A percentile compares a stretch with the other conserved stretches of the same genome.
phyloP scores from a whole-genome alignment of 2,888 invertebrate species.

The Unio pictorum region DNA sequence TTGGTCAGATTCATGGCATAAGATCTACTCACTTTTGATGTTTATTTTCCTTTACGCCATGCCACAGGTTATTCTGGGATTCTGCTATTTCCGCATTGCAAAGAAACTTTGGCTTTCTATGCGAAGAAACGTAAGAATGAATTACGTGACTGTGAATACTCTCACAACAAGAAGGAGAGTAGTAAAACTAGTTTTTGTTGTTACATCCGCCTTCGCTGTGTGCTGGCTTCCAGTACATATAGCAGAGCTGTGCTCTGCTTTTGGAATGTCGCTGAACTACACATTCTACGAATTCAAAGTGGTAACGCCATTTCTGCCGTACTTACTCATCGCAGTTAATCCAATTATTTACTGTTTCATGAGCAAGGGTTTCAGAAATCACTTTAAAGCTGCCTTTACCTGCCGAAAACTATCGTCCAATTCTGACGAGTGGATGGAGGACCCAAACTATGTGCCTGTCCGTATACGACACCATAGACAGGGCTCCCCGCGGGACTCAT shows the following conservation, averaged over 20 bases:
- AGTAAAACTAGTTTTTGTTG: slow-evolving; percentile 27
- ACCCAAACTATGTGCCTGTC: too few species aligned
- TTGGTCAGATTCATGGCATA: slow-evolving; percentile 18
- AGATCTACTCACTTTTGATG: slow-evolving; percentile 18
- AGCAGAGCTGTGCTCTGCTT: slow-evolving; percentile 21
- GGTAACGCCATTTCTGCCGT: slow-evolving; percentile 30
- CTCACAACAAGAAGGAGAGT: slow-evolving; percentile 21
- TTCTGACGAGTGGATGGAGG: too few species aligned
- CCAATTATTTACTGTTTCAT: slow-evolving; percentile 40
- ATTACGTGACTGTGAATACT: slow-evolving; percentile 16
- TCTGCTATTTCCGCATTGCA: slow-evolving; percentile 38
- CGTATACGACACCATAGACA: too few species aligned
- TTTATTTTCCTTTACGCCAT: slow-evolving; percentile 31
- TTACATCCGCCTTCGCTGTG: slow-evolving; percentile 29
- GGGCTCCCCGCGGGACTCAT: too few species aligned
- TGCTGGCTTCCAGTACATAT: slow-evolving; percentile 41
- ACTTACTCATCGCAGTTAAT: slow-evolving; percentile 30
- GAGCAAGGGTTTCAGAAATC: slow-evolving; percentile 31
- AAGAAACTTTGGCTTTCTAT: slow-evolving; percentile 19
- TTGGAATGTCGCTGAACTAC: slow-evolving; percentile 10
- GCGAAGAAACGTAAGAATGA: slow-evolving; percentile 6
- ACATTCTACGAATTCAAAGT: slow-evolving; percentile 28
- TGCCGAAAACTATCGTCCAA: slow-evolving; percentile 2
- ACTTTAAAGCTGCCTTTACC: slow-evolving; percentile 25
- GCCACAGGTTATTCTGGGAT: slow-evolving; percentile 26